Percentiles rank a stretch among this genome's conserved stretches.
Conservation (phyloP, 2,888 invertebrate genomes). For the Rugalucina vietnamica region DNA sequence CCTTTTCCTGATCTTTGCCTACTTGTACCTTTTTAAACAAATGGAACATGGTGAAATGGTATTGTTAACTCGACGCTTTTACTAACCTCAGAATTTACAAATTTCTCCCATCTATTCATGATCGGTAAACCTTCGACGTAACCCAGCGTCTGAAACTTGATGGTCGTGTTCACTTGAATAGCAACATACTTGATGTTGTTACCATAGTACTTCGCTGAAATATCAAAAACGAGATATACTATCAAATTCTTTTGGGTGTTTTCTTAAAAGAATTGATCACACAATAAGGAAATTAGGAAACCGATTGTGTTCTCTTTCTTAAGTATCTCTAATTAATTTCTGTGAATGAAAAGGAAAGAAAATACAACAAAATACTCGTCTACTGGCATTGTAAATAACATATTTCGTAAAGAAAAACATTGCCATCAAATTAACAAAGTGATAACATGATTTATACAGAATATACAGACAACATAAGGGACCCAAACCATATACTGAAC, state of each 20-base stretch:
- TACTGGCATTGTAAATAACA: too few species aligned
- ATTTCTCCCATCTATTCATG: slow-evolving; percentile 73
- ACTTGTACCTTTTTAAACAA: too few species aligned
- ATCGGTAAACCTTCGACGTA: slow-evolving; percentile 71
- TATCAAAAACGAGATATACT: not conserved
- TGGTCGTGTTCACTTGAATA: slow-evolving; percentile 75
- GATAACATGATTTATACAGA: not conserved
- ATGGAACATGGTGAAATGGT: too few species aligned
- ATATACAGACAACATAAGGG: not conserved
- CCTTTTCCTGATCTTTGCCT: too few species aligned
- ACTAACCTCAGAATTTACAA: slow-evolving; percentile 70
- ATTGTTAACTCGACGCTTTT: too few species aligned
- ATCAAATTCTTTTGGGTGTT: too few species aligned
- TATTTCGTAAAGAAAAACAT: not conserved
- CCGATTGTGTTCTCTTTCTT: too few species aligned
- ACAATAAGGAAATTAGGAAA: too few species aligned
- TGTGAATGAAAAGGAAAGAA: too few species aligned
- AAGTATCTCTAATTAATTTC: too few species aligned
- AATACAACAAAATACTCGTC: too few species aligned
- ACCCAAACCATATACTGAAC: not conserved
- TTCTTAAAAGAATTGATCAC: too few species aligned
- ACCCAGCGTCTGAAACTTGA: slow-evolving; percentile 63
- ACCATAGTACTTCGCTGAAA: slow-evolving; percentile 69
- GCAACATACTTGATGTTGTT: slow-evolving; percentile 75
- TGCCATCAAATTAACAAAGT: not conserved